A percentile compares a stretch with the other conserved stretches of the same genome.
phyloP scores from a whole-genome alignment of 2,113 vertebrate genomes.

The Ranitomeya imitator region DNA sequence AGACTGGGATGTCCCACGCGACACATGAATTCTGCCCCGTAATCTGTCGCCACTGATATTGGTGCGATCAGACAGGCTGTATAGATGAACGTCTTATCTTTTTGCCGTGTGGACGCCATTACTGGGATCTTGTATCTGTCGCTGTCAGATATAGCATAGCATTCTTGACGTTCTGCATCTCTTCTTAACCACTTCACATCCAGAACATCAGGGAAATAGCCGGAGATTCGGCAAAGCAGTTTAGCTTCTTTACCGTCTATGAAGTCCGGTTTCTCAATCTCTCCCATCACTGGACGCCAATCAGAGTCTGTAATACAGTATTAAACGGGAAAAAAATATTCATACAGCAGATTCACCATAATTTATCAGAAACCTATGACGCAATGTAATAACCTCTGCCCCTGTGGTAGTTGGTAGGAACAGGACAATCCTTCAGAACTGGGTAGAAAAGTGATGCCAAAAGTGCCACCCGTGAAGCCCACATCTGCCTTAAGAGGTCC shows the following conservation, averaged over 20 bases:
- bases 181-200: constrained; percentile 48
- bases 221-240: constrained; percentile 35
- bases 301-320: constrained; percentile 18
- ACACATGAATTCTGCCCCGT: constrained; percentile 35
- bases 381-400: no score
- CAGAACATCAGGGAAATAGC: constrained; percentile 47
- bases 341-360: no score
- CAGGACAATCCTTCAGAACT: no score
- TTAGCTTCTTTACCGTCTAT: constrained; percentile 9
- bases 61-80: constrained; percentile 19
- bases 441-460: no score
- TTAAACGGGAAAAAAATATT: neutral
- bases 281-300: constrained; percentile 27
- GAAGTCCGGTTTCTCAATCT: constrained; percentile 23
- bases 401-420: no score
- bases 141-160: neutral
- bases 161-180: constrained; percentile 3
- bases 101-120: neutral
- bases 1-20: constrained; percentile 49
- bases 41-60: neutral
- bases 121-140: constrained; percentile 37
- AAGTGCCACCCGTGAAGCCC: no score
- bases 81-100: constrained; percentile 31
- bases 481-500: no score
- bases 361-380: no score